These are phyloP conservation scores for Trichopoda pennipes DNA, from an alignment of 2,888 invertebrate genomes.

Conservation along the genomic window DNA sequence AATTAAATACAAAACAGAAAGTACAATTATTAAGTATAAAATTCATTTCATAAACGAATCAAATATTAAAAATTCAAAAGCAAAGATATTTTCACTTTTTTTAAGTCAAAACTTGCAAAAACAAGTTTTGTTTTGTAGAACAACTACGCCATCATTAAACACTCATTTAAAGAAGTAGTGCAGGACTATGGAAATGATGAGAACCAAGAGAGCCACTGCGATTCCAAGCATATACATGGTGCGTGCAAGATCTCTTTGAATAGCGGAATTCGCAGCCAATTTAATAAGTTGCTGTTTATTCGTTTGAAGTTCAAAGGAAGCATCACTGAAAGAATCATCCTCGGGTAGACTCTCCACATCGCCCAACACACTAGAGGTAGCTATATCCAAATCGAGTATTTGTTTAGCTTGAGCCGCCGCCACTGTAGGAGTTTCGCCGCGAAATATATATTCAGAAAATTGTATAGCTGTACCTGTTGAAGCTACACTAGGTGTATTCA, in stretches of 20 bases:
- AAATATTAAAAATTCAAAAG: constrained; percentile 19
- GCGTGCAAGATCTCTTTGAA: constrained; percentile 82
- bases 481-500: constrained; percentile 78
- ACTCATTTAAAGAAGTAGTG: constrained; percentile 80
- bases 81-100: constrained; percentile 1
- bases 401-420: constrained; percentile 90
- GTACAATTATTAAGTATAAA: constrained; percentile 64
- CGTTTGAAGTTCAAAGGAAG: constrained; percentile 70
- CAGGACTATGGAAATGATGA: constrained; percentile 83
- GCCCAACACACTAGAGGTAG: constrained; percentile 86
- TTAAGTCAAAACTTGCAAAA: constrained; percentile 7
- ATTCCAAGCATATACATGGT: constrained; percentile 82
- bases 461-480: constrained; percentile 81
- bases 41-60: constrained; percentile 23
- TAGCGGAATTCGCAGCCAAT: constrained; percentile 30
- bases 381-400: constrained; percentile 88
- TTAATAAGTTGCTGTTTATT: constrained; percentile 48
- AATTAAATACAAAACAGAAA: constrained; percentile 49
- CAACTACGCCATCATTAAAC: not conserved
- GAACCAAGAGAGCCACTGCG: constrained; percentile 84
- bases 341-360: constrained; percentile 91
- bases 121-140: constrained; percentile 36
- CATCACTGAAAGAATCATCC: constrained; percentile 82
- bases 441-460: constrained; percentile 94
- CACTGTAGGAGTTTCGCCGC: constrained; percentile 92